Conservation (phyloP, 2,113 vertebrate genomes). For the Maylandia zebra region DNA sequence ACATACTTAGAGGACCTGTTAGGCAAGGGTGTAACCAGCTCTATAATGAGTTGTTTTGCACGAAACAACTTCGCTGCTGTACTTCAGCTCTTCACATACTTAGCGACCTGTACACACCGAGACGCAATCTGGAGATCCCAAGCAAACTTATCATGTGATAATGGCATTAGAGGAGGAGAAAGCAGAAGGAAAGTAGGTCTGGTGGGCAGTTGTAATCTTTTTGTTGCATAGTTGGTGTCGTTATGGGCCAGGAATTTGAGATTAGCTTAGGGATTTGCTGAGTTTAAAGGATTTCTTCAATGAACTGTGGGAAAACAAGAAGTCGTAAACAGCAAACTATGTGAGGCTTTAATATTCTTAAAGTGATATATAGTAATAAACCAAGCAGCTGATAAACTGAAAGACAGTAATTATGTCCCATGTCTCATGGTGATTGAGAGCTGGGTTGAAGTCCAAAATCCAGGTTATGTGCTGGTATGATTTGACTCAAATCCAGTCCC, state of each 20-base stretch:
- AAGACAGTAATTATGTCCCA: not conserved
- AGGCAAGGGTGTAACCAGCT: not conserved
- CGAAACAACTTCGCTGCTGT: not conserved
- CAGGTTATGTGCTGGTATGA: not conserved
- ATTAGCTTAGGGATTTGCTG: conserved; percentile 24
- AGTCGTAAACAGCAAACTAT: not conserved
- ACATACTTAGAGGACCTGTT: not conserved
- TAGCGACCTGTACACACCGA: not conserved
- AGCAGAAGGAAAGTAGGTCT: not conserved
- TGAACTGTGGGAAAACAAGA: not conserved
- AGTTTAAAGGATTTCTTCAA: not conserved
- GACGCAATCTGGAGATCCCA: not conserved
- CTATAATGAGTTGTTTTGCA: not conserved
- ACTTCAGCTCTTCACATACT: not conserved
- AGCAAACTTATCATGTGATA: not conserved
- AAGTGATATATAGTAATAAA: not conserved
- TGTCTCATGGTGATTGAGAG: not conserved
- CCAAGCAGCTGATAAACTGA: not conserved
- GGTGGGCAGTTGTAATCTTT: not conserved
- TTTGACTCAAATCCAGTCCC: not conserved
- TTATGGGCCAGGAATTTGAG: conserved; percentile 1
- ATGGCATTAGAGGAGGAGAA: not conserved
- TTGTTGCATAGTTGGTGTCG: not conserved
- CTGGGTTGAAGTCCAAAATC: not conserved
- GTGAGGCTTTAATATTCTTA: not conserved